Conservation (phyloP, 1,140 invertebrate genomes). For the Xylocopa sonorina region DNA sequence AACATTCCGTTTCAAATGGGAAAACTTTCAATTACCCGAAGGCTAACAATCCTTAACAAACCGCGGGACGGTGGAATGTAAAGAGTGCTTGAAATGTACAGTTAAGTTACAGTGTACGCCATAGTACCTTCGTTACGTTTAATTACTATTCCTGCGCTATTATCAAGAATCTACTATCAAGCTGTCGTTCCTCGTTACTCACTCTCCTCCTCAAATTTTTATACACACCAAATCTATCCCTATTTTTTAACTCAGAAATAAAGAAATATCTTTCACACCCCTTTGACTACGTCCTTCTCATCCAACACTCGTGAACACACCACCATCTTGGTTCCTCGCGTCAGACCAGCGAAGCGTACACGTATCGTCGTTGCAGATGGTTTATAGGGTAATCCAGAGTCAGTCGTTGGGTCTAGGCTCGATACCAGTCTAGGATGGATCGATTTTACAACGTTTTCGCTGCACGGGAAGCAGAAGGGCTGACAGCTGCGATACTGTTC, state of each 20-base stretch:
- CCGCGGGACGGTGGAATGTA: neutral
- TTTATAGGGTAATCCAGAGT: slow-evolving; percentile 35
- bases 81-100: neutral
- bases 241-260: too few relatives aligned
- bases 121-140: neutral
- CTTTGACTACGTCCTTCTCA: too few relatives aligned
- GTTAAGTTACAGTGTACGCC: neutral
- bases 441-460: slow-evolving; percentile 61
- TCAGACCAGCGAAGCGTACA: neutral
- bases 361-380: slow-evolving; percentile 18
- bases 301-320: neutral
- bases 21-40: slow-evolving; percentile 19
- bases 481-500: slow-evolving; percentile 55
- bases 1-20: neutral
- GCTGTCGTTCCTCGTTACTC: too few relatives aligned
- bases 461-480: slow-evolving; percentile 39
- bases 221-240: neutral
- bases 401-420: too few relatives aligned
- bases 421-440: slow-evolving; percentile 45
- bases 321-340: neutral
- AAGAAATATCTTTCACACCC: too few relatives aligned
- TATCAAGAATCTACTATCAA: too few relatives aligned
- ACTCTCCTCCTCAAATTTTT: neutral
- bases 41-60: slow-evolving; percentile 5
- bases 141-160: neutral